A percentile compares a stretch with the other conserved stretches of the same genome.
Evolutionary conservation across 2,113 vertebrate species (phyloP).

Genomic region (chimpanzee (Pan troglodytes)): DNA sequence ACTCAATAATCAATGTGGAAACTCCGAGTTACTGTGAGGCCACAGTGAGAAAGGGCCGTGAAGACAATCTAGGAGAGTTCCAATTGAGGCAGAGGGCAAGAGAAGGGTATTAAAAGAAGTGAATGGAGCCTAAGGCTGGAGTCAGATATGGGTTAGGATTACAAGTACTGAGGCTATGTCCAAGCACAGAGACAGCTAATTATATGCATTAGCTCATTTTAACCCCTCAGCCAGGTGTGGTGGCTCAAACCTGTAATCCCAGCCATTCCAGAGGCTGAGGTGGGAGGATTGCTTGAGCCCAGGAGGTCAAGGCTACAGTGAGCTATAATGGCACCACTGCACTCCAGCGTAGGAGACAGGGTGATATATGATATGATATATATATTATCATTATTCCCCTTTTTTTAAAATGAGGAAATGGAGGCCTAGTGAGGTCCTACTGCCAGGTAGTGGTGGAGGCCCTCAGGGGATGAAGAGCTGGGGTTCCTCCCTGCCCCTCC

Average conservation of each 20-base stretch:
- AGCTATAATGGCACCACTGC: no score
- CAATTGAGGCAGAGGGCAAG: neutral
- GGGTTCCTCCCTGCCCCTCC: neutral
- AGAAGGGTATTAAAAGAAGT: no score
- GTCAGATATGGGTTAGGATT: neutral
- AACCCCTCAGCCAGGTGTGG: neutral
- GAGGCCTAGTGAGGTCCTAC: neutral
- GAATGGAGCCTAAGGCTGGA: neutral
- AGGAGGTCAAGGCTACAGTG: no score
- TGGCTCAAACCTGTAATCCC: no score
- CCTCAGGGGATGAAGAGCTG: neutral
- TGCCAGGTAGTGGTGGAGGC: neutral
- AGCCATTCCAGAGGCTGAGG: no score
- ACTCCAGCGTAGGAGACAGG: no score
- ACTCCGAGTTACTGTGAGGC: neutral
- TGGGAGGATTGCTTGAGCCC: no score
- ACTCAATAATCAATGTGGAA: neutral
- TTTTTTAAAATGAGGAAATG: neutral
- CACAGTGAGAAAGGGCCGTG: neutral
- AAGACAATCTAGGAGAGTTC: neutral
- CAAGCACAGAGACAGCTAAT: neutral
- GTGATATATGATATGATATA: no score
- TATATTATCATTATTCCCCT: neutral
- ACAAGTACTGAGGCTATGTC: neutral
- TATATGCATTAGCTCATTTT: neutral